Evolutionary conservation across 2,888 invertebrate genomes (phyloP).

Genomic region (Darwinula stevensoni): DNA sequence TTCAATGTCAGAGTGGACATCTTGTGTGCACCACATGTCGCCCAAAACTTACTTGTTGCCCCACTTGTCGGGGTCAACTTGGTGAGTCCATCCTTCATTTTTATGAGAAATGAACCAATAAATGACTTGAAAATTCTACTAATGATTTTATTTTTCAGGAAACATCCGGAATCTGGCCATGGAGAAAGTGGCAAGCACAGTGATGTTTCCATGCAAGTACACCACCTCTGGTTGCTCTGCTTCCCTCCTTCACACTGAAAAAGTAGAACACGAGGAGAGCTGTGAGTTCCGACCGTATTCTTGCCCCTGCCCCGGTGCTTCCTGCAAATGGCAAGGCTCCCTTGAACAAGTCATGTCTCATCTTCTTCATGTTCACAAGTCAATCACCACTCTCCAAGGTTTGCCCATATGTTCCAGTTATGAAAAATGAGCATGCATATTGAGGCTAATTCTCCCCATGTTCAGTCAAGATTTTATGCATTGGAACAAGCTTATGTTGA

Average conservation of each 20-base stretch:
- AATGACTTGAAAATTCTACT: not conserved
- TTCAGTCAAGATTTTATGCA: too few relatives aligned
- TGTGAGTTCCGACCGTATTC: slow-evolving; percentile 95
- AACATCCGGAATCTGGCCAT: slow-evolving; percentile 95
- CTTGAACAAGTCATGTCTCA: slow-evolving; percentile 96
- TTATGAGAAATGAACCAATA: slow-evolving; percentile 3
- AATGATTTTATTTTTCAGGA: slow-evolving; percentile 19
- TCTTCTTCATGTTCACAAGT: slow-evolving; percentile 38
- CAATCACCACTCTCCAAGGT: slow-evolving; percentile 20
- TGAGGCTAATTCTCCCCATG: too few relatives aligned
- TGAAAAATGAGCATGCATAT: too few relatives aligned
- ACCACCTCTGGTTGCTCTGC: slow-evolving; percentile 76
- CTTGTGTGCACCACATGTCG: slow-evolving; percentile 33
- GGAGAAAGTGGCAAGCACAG: slow-evolving; percentile 96
- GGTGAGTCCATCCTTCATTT: slow-evolving; percentile 15
- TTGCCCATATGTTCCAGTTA: not conserved
- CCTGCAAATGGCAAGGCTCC: slow-evolving; percentile 96
- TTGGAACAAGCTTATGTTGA: too few relatives aligned
- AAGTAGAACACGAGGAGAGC: slow-evolving; percentile 90
- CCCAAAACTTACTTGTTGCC: slow-evolving; percentile 86
- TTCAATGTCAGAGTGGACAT: slow-evolving; percentile 3
- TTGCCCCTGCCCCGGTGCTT: slow-evolving; percentile 97
- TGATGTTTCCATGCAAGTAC: slow-evolving; percentile 97
- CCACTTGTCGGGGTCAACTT: slow-evolving; percentile 86
- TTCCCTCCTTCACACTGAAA: slow-evolving; percentile 80